Evolutionary conservation across 2,888 invertebrate species (phyloP).

Genomic region (Drosophila eohydei): DNA sequence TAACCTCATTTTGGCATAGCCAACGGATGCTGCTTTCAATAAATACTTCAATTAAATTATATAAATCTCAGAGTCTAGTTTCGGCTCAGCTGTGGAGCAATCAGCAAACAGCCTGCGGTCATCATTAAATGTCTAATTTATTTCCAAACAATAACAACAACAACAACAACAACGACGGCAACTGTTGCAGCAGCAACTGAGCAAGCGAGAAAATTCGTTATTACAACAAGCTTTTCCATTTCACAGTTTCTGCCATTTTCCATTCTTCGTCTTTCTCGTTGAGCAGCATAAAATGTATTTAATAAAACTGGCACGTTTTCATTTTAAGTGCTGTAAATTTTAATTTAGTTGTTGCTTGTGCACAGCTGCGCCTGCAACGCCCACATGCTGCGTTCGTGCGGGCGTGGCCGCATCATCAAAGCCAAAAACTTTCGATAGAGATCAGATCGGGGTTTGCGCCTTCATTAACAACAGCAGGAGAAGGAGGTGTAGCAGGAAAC

Average conservation of each 20-base stretch:
- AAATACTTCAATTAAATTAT: constrained; percentile 78
- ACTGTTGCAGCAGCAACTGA: constrained; percentile 39
- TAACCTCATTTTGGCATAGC: not conserved
- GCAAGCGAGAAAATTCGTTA: constrained; percentile 65
- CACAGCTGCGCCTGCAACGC: constrained; percentile 64
- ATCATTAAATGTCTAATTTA: constrained; percentile 81
- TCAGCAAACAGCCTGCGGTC: constrained; percentile 77
- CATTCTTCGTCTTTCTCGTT: constrained; percentile 8
- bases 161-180: constrained; percentile 52
- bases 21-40: constrained; percentile 59
- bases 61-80: constrained; percentile 64
- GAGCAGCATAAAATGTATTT: constrained; percentile 72
- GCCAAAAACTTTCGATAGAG: constrained; percentile 74
- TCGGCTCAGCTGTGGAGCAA: constrained; percentile 61
- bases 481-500: constrained; percentile 18
- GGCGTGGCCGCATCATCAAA: constrained; percentile 64
- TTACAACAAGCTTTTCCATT: constrained; percentile 71
- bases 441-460: constrained; percentile 62
- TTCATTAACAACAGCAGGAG: constrained; percentile 57
- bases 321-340: constrained; percentile 81
- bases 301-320: constrained; percentile 79
- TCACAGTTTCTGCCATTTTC: constrained; percentile 37
- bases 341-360: constrained; percentile 77
- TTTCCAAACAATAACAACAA: constrained; percentile 61
- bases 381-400: constrained; percentile 9